Percentiles rank a stretch among this genome's conserved stretches.
phyloP scores from a whole-genome alignment of 1,140 invertebrate genomes.

The Eurosta solidaginis region DNA sequence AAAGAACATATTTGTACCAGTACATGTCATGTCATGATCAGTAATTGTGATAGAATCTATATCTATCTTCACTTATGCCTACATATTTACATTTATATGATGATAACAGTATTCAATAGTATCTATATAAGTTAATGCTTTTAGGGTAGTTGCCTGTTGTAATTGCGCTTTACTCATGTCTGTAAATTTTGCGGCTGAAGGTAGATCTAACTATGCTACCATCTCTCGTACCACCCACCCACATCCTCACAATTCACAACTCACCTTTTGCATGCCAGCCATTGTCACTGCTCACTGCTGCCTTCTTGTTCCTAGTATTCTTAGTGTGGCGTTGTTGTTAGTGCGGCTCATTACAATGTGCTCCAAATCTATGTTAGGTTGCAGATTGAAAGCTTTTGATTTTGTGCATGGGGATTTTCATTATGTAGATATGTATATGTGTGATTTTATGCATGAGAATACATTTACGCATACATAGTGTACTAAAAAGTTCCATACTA shows the following conservation, averaged over 20 bases:
- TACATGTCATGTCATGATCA: too few species aligned
- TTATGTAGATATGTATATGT: background rate
- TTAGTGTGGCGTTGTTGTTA: background rate
- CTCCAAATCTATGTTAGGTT: constrained; percentile 3
- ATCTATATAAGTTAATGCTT: background rate
- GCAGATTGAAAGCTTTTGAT: constrained; percentile 1
- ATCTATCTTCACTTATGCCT: too few species aligned
- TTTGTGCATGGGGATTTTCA: background rate
- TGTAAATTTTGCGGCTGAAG: constrained; percentile 17
- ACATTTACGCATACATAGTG: background rate
- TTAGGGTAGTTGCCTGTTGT: background rate
- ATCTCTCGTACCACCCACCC: background rate
- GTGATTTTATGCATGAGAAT: background rate
- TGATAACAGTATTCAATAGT: too few species aligned
- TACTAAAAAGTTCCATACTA: too few species aligned
- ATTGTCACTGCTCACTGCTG: background rate
- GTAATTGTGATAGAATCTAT: too few species aligned
- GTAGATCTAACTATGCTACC: background rate
- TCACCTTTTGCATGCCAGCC: background rate
- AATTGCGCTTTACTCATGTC: background rate
- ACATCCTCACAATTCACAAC: too few species aligned
- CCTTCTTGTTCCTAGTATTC: background rate
- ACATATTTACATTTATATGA: too few species aligned
- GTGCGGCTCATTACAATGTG: background rate
- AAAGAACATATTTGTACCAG: background rate